A percentile compares a stretch with the other conserved stretches of the same genome.
These are phyloP conservation scores for Hyperoplus lanceolatus DNA, from an alignment of 2,797 vertebrate genomes.

Conservation along the genomic window DNA sequence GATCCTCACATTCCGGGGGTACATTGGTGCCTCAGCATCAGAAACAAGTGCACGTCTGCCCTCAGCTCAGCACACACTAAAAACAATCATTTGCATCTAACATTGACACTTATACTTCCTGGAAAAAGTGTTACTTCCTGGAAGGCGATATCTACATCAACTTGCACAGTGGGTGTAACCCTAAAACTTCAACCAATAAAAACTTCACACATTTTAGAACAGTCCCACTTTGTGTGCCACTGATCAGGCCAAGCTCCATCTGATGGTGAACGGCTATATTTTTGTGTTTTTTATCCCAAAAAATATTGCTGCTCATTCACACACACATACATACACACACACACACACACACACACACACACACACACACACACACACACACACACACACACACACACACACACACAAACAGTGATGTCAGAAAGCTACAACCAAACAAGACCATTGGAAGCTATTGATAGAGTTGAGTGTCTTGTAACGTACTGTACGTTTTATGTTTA, in stretches of 20 bases:
- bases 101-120: slow-evolving; percentile 33
- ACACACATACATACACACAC: too few species aligned
- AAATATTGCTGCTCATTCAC: too few species aligned
- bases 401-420: too few species aligned
- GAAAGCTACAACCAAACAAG: too few species aligned
- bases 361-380: too few species aligned
- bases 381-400: too few species aligned
- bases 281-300: too few species aligned
- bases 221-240: neutral
- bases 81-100: slow-evolving; percentile 27
- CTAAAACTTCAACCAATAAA: slow-evolving; percentile 25
- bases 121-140: slow-evolving; percentile 41
- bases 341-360: too few species aligned
- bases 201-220: neutral
- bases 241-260: neutral
- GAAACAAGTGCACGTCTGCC: neutral
- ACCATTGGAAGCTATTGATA: too few species aligned
- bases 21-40: neutral
- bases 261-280: too few species aligned
- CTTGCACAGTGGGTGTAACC: neutral
- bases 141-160: slow-evolving; percentile 16
- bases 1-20: neutral
- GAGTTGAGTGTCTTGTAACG: too few species aligned
- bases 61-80: neutral
- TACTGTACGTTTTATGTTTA: too few species aligned